These are phyloP conservation scores for Lutraria lutraria DNA, from an alignment of 2,888 invertebrate genomes.

Conservation along the genomic window DNA sequence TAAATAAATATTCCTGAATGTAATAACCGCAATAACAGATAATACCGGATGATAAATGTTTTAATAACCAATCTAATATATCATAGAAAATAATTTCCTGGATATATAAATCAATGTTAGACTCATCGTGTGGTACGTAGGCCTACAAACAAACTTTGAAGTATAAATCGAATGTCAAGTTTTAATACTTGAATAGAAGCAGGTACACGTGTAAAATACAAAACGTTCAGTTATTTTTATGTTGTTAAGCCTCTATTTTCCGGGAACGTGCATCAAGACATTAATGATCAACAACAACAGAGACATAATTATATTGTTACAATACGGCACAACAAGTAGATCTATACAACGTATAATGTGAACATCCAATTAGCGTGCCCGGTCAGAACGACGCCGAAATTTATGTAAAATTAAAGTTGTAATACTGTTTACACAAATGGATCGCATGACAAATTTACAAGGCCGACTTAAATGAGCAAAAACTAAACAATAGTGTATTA, in stretches of 20 bases:
- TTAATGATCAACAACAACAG: too few relatives aligned
- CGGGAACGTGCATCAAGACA: too few relatives aligned
- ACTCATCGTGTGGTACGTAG: too few relatives aligned
- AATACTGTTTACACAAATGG: not conserved
- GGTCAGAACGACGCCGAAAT: not conserved
- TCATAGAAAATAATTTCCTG: constrained; percentile 6
- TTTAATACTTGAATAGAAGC: too few relatives aligned
- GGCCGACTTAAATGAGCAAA: not conserved
- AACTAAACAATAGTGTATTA: not conserved
- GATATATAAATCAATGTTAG: not conserved
- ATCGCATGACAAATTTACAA: not conserved
- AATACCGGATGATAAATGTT: not conserved
- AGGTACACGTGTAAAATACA: too few relatives aligned
- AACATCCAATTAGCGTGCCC: not conserved
- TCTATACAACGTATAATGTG: not conserved
- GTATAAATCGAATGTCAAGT: too few relatives aligned
- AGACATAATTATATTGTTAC: too few relatives aligned
- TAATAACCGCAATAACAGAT: not conserved
- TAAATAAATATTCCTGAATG: too few relatives aligned
- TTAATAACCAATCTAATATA: not conserved
- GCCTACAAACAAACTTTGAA: too few relatives aligned
- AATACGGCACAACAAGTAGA: too few relatives aligned
- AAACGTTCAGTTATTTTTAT: too few relatives aligned
- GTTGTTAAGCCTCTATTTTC: too few relatives aligned
- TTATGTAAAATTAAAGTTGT: not conserved